Percentiles rank a stretch among this genome's conserved stretches.
These are phyloP conservation scores for Caenorhabditis sp. DNA, from an alignment of 2,888 invertebrate species.

Conservation along the genomic window DNA sequence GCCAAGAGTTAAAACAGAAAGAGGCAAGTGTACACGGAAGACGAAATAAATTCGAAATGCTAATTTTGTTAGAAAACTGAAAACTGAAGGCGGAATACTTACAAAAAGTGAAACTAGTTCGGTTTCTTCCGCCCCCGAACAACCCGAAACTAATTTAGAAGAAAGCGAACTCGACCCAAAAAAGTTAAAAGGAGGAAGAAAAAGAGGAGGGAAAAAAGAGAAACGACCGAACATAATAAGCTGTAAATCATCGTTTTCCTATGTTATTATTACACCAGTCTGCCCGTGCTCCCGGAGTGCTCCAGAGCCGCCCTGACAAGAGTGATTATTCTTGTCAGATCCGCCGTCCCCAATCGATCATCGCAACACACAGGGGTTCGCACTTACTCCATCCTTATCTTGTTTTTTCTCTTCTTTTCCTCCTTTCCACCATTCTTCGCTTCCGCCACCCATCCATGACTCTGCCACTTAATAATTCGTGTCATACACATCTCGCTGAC, in stretches of 20 bases:
- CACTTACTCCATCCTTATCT: background rate
- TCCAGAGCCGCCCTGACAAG: conserved; percentile 31
- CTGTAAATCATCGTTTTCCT: conserved; percentile 48
- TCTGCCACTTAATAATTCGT: conserved; percentile 19
- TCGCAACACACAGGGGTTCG: conserved; percentile 19
- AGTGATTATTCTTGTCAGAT: conserved; percentile 60
- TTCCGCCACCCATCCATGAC: background rate
- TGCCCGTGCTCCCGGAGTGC: conserved; percentile 11
- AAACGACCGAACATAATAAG: conserved; percentile 12
- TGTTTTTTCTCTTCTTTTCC: conserved; percentile 1
- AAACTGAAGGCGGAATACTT: conserved; percentile 10
- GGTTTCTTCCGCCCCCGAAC: too few species aligned
- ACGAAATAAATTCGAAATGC: background rate
- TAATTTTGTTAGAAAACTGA: conserved; percentile 2
- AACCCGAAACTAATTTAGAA: conserved; percentile 24
- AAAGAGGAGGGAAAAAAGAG: background rate
- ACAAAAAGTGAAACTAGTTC: conserved; percentile 27
- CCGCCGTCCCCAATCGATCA: conserved; percentile 44
- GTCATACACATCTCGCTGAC: conserved; percentile 39
- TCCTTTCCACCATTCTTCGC: too few species aligned
- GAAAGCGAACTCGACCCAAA: background rate
- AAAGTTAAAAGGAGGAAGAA: conserved; percentile 18
- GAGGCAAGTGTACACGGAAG: too few species aligned
- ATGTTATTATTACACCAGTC: conserved; percentile 49
- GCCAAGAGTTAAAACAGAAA: background rate